phyloP scores from a whole-genome alignment of 2,888 invertebrate genomes.

The Cetonia aurata region DNA sequence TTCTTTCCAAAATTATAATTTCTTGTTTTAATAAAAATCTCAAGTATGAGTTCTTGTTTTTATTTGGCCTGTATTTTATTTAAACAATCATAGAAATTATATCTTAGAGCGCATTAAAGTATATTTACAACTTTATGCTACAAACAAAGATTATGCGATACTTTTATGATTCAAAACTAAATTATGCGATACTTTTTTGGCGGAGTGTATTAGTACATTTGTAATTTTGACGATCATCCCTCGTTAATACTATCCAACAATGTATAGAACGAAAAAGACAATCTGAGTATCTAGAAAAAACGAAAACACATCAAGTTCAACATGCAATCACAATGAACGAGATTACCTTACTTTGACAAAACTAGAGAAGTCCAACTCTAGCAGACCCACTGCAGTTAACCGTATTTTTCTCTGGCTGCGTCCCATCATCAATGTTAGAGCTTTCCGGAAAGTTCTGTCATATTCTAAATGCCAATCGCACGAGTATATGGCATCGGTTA shows the following conservation, averaged over 20 bases:
- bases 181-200: too few relatives aligned
- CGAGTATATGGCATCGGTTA: constrained; percentile 41
- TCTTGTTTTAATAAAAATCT: too few relatives aligned
- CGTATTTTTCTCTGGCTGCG: constrained; percentile 44
- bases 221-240: too few relatives aligned
- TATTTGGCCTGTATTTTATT: too few relatives aligned
- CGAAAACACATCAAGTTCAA: background rate
- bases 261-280: constrained; percentile 51
- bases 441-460: constrained; percentile 43
- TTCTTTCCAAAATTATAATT: too few relatives aligned
- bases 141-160: too few relatives aligned
- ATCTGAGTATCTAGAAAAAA: constrained; percentile 46
- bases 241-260: constrained; percentile 30
- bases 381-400: constrained; percentile 47
- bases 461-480: constrained; percentile 44
- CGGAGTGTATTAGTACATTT: too few relatives aligned
- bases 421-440: constrained; percentile 45
- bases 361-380: constrained; percentile 48
- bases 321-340: constrained; percentile 22
- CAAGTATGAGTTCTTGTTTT: too few relatives aligned
- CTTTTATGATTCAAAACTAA: too few relatives aligned
- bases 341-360: constrained; percentile 45
- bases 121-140: too few relatives aligned
- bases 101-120: too few relatives aligned
- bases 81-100: too few relatives aligned